phyloP scores from a whole-genome alignment of 2,888 invertebrate species.

The Hedychridium roseum region DNA sequence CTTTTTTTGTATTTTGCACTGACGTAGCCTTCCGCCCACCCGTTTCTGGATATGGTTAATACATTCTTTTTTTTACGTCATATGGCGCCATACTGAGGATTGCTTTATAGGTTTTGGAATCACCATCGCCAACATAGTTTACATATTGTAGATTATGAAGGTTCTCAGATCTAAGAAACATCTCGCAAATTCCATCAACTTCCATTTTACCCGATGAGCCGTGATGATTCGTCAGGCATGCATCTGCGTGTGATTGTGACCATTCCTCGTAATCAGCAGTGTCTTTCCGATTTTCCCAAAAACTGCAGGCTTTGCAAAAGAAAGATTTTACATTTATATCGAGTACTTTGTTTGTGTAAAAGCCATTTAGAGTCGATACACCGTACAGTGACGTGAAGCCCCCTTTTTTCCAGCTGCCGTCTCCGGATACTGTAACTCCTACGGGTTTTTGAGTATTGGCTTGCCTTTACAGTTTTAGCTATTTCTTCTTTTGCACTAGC shows the following conservation, averaged over 20 bases:
- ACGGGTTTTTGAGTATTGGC: no score
- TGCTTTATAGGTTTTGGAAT: constrained; percentile 21
- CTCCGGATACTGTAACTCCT: constrained; percentile 8
- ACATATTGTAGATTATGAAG: constrained; percentile 14
- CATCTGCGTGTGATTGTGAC: constrained; percentile 13
- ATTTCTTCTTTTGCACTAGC: no score
- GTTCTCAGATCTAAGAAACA: constrained; percentile 13
- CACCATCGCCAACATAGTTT: constrained; percentile 24
- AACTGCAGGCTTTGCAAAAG: constrained; percentile 15
- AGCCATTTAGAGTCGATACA: constrained; percentile 8
- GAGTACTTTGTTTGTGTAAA: constrained; percentile 9
- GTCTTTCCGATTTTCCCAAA: constrained; percentile 3
- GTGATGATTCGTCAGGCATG: constrained; percentile 17
- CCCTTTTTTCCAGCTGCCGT: constrained; percentile 11
- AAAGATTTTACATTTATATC: constrained; percentile 5
- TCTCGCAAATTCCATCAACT: constrained; percentile 11
- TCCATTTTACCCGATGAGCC: constrained; percentile 16
- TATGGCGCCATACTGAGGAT: constrained; percentile 10
- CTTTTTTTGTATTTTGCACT: constrained; percentile 10
- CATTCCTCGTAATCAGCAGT: constrained; percentile 19
- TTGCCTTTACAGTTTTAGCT: no score
- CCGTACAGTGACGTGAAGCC: constrained; percentile 13
- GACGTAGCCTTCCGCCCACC: constrained; percentile 18
- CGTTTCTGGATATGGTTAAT: constrained; percentile 13
- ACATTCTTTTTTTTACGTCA: constrained; percentile 11